A percentile compares a stretch with the other conserved stretches of the same genome.
phyloP scores from a whole-genome alignment of 2,888 invertebrate species.

The Acleris sparsana region DNA sequence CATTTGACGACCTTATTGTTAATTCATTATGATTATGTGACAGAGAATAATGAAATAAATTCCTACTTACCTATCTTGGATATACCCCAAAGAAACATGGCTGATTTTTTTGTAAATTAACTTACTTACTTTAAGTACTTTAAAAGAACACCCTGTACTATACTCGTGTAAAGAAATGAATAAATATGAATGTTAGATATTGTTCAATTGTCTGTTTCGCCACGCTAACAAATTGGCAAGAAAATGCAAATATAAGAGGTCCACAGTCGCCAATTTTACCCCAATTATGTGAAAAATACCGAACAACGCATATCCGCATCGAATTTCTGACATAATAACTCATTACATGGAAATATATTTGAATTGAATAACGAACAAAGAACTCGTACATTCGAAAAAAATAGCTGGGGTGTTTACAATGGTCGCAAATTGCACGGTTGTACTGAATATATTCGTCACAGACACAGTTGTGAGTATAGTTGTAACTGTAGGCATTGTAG shows the following conservation, averaged over 20 bases:
- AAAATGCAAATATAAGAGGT: background rate
- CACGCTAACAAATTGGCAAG: background rate
- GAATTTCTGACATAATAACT: constrained; percentile 7
- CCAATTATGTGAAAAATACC: constrained; percentile 3
- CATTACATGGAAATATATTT: background rate
- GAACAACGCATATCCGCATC: constrained; percentile 4
- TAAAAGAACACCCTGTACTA: no score
- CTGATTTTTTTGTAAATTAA: no score
- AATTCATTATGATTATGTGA: no score
- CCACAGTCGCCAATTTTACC: background rate
- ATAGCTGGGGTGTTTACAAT: constrained; percentile 4
- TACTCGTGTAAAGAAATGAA: no score
- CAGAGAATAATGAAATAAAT: no score
- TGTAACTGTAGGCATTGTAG: constrained; percentile 9
- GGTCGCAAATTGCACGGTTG: constrained; percentile 8
- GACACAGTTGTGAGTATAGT: constrained; percentile 2
- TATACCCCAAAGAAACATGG: no score
- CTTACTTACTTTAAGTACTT: no score
- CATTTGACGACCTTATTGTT: no score
- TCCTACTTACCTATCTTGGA: no score
- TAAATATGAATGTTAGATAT: no score
- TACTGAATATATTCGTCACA: constrained; percentile 12
- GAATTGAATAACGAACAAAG: constrained; percentile 1
- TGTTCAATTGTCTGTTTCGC: no score
- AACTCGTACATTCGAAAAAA: background rate